Base-by-base conservation (phyloP, 2,113 vertebrate species). In the Reinhardtius hippoglossoides region DNA sequence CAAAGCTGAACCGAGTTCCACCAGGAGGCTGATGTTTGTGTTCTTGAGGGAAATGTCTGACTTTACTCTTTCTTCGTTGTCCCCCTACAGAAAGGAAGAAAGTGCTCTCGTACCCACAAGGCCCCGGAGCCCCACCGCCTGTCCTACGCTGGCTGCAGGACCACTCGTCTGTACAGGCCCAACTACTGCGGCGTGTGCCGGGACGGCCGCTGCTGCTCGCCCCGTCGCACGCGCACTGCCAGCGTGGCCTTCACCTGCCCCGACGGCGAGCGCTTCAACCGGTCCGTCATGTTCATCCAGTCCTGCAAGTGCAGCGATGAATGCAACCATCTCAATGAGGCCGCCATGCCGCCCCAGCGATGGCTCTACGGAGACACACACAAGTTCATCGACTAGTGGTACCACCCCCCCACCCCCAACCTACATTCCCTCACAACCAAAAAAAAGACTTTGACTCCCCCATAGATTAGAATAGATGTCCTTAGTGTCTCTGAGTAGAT, bases 131-230 rank as follows among this genome's bases (percentile, higher is more conserved):
- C 95, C 0, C 88, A 94, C 40, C 93, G 93, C 16, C 84, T 96
- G 71, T 93, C 91, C 59, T 94, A 95, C 14, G 94, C 94, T 0
- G 94, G 95, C 64, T 96, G 96, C 87, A 91, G 94, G 78, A 96
- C 93, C 76, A 83, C 91, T 0, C 94, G 93, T 5, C 92, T 93
- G 14, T 95, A 94, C 90, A 87, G 92, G 44, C 95, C 94, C 21
- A 94, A 94, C 87, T 95, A 94, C 89, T 96, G 96, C 1, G 94
- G 95, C 0, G 89, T 93, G 1, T 96, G 96, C 58, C 62, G 87
- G 71, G 95, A 96, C 0, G 94, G 94, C 15, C 94, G 95, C 4
- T 96, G 96, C 92, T 96, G 96, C 86, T 91, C 93, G 0, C 95
- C 95, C 0, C 92, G 93, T 3, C 94, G 93, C 66, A 95, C 94